Base-by-base conservation (phyloP, 2,888 invertebrate species). In the Andrena praecox region DNA sequence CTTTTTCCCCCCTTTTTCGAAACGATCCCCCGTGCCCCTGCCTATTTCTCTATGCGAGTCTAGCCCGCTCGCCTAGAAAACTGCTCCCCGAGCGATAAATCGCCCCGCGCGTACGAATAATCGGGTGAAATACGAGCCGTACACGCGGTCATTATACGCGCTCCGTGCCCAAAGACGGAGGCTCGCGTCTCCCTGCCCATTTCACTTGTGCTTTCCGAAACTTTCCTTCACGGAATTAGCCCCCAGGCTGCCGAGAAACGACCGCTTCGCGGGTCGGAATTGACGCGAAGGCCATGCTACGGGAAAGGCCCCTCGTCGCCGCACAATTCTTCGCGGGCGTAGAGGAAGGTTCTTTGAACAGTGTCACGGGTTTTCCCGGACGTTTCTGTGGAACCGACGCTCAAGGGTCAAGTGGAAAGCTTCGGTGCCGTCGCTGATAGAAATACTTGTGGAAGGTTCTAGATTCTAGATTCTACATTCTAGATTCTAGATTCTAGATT, bases 51-150 rank as follows among this genome's bases (percentile, higher is more conserved):
- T 86, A 82, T 5, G 85, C 84, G 84, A 75, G 66, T 85, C 87
- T 86, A 87, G 83, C 70, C 77, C 74, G 80, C 59, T 70, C 72
- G 87, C 87, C 88, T 90, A 89, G 90, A 82, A 88, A 90, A 90
- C 88, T 88, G 85, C 89, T 84, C 86, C 81, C 79, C 87, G 80
- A 62, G 85, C 73, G 62, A 85, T 85, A 81, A 85, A 85, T 81
- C 85, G 81, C 63, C 77, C 80, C 16, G 62, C 72, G 54, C 69
- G 68, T 71, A 85, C 80, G 77, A 85, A 77, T 82, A 77, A 85
- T 82, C 82, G 72, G 42, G 77, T 82, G 79, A 85, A 85, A 85
- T 85, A 85, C 76, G 81, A 80, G 72, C 63, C 4, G 63, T n/a
- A 27, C 24, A n/a, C 50, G 60, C 66, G 76, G 64, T 80, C 80